Evolutionary conservation across 2,113 vertebrate species (phyloP).

Genomic region (Cheirogaleus medius): DNA sequence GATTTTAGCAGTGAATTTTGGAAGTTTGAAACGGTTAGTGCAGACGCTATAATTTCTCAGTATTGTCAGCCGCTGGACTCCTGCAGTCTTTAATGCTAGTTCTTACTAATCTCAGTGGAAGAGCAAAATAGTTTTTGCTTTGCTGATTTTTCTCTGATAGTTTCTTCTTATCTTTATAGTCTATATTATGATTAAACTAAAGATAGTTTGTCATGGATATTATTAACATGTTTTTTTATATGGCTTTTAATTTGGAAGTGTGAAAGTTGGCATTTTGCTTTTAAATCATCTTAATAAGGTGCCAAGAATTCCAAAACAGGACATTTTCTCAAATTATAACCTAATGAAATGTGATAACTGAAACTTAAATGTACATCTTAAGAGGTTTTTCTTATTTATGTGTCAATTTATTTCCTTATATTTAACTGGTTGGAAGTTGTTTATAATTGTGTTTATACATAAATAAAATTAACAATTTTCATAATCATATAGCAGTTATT

Average conservation of each 20-base stretch:
- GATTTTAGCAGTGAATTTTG: not conserved
- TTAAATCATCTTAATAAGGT: slow-evolving; percentile 2
- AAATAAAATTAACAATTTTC: slow-evolving; percentile 28
- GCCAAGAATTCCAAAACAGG: not conserved
- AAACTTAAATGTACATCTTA: not conserved
- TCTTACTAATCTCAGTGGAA: not conserved
- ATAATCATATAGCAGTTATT: not conserved
- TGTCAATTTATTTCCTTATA: not conserved
- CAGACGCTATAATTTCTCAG: not conserved
- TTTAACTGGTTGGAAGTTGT: not conserved
- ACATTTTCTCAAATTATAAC: not conserved
- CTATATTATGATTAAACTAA: not conserved
- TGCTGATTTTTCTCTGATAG: not conserved
- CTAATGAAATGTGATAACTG: not conserved
- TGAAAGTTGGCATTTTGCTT: not conserved
- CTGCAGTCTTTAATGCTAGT: too few relatives aligned
- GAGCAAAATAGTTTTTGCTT: not conserved
- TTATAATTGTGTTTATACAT: not conserved
- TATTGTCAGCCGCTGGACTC: not conserved
- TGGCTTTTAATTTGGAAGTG: not conserved
- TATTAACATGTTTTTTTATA: not conserved
- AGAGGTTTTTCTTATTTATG: not conserved
- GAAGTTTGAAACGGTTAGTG: not conserved
- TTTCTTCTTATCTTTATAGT: not conserved
- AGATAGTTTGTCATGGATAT: not conserved